Evolutionary conservation across 2,113 vertebrate genomes (phyloP).

Genomic region (Mirza zaza): DNA sequence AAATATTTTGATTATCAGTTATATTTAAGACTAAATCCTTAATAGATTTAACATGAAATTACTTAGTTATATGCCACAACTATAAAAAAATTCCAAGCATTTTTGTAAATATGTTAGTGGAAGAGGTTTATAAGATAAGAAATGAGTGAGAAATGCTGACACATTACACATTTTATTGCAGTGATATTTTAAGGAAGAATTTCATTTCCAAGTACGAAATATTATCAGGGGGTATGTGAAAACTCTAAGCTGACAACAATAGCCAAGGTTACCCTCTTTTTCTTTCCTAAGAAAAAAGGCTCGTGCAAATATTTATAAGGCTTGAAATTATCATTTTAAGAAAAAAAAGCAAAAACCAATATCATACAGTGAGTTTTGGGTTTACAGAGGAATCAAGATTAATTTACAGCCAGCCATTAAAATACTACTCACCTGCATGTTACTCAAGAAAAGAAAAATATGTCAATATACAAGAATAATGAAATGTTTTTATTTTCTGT

Average conservation of each 20-base stretch:
- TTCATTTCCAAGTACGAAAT: constrained; percentile 6
- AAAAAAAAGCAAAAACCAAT: neutral
- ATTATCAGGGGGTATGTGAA: neutral
- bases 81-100: neutral
- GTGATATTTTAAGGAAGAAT: neutral
- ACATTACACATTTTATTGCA: neutral
- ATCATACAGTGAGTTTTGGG: neutral
- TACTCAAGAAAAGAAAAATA: constrained; percentile 57
- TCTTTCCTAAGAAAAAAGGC: neutral
- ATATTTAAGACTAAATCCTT: neutral
- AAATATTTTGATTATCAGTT: constrained; percentile 14
- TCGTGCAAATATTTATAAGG: constrained; percentile 13
- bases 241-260: neutral
- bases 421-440: neutral
- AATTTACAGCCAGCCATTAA: constrained; percentile 27
- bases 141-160: constrained; percentile 14
- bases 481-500: constrained; percentile 32
- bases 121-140: neutral
- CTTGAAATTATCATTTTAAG: neutral
- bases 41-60: constrained; percentile 38
- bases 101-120: constrained; percentile 37
- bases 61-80: neutral
- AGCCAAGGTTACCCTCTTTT: neutral
- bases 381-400: constrained; percentile 2
- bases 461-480: constrained; percentile 48